Evolutionary conservation across 2,888 invertebrate genomes (phyloP).

Genomic region (Eudemis profundana): DNA sequence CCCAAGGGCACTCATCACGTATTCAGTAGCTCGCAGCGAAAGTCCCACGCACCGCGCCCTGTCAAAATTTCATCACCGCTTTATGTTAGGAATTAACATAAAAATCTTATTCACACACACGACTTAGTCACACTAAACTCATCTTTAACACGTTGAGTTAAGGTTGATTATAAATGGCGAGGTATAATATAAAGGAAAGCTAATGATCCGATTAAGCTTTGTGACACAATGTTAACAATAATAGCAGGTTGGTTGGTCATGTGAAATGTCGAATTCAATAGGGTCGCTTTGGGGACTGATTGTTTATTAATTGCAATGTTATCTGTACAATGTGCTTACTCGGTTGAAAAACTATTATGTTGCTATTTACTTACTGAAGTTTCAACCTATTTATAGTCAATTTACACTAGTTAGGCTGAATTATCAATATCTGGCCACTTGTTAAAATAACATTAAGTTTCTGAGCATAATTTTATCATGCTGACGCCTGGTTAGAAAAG

Average conservation of each 20-base stretch:
- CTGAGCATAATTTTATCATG: too few relatives aligned
- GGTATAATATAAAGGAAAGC: constrained; percentile 73
- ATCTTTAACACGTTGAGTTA: constrained; percentile 24
- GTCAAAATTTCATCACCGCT: constrained; percentile 56
- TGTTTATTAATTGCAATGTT: constrained; percentile 18
- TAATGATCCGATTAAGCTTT: constrained; percentile 77
- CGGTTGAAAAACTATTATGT: too few relatives aligned
- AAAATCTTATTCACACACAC: constrained; percentile 40
- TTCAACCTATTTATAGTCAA: too few relatives aligned
- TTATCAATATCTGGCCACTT: too few relatives aligned
- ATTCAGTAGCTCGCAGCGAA: constrained; percentile 41
- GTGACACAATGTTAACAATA: constrained; percentile 58
- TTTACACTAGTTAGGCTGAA: too few relatives aligned
- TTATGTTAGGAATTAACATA: constrained; percentile 55
- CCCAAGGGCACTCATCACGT: not conserved
- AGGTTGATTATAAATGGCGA: too few relatives aligned
- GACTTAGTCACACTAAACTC: not conserved
- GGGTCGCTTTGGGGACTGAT: not conserved
- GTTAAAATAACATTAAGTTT: too few relatives aligned
- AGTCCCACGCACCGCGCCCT: constrained; percentile 60
- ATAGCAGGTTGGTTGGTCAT: constrained; percentile 62
- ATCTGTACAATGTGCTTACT: too few relatives aligned
- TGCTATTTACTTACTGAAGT: too few relatives aligned
- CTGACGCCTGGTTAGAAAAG: too few relatives aligned
- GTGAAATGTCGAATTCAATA: constrained; percentile 49